Conservation (phyloP, 2,888 invertebrate genomes). For the Torymus auratus region DNA sequence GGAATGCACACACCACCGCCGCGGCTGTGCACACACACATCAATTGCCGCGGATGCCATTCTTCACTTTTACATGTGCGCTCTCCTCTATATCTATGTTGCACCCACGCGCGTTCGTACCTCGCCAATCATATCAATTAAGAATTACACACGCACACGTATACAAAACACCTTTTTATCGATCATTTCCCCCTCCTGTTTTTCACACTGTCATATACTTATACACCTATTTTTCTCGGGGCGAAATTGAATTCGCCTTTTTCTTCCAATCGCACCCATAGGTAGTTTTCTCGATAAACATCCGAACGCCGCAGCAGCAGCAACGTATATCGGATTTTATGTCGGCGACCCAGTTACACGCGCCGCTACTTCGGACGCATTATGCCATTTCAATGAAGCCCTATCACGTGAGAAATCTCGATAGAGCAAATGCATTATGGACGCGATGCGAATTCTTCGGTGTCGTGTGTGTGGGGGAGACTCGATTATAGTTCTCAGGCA, state of each 20-base stretch:
- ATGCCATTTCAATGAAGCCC: constrained; percentile 48
- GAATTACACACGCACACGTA: too few species aligned
- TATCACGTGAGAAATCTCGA: constrained; percentile 53
- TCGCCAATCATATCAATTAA: too few species aligned
- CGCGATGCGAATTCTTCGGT: constrained; percentile 1
- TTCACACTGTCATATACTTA: too few species aligned
- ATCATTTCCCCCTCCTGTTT: too few species aligned
- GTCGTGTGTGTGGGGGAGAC: neutral
- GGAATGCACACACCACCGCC: too few species aligned
- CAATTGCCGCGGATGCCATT: too few species aligned
- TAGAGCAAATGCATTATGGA: constrained; percentile 17
- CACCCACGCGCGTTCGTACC: too few species aligned
- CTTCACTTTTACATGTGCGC: too few species aligned
- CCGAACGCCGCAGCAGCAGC: neutral
- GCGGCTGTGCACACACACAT: too few species aligned
- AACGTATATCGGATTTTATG: too few species aligned
- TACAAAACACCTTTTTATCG: too few species aligned
- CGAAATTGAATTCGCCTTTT: neutral
- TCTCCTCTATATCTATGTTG: too few species aligned
- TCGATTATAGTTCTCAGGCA: neutral
- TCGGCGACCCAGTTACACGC: constrained; percentile 31
- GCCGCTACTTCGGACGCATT: constrained; percentile 6
- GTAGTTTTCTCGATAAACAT: neutral
- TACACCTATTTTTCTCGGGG: neutral
- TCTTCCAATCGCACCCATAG: neutral